Percentiles rank a stretch among this genome's conserved stretches.
Evolutionary conservation across 1,140 invertebrate species (phyloP).

Genomic region (Bombus pyrosoma): DNA sequence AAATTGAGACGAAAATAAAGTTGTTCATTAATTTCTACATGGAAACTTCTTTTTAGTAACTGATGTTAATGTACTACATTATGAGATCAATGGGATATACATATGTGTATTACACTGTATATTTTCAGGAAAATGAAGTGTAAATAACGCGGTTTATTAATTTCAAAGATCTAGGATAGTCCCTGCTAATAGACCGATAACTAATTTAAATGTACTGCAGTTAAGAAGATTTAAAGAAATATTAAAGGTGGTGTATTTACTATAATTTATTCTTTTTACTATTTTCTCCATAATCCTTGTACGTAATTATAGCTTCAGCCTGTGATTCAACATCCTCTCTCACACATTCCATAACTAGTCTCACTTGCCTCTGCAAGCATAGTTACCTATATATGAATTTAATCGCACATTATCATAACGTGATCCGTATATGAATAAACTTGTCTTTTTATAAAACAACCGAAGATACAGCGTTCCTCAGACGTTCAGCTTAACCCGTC

Average conservation of each 20-base stretch:
- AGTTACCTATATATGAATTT: constrained; percentile 8
- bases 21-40: neutral
- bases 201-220: neutral
- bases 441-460: constrained; percentile 1
- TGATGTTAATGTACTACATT: too few relatives aligned
- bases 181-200: neutral
- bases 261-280: neutral
- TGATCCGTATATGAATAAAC: neutral
- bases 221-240: too few relatives aligned
- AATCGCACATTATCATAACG: neutral
- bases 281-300: constrained; percentile 33
- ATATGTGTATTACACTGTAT: too few relatives aligned
- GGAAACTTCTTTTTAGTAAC: too few relatives aligned
- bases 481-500: neutral
- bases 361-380: neutral
- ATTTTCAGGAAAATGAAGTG: too few relatives aligned
- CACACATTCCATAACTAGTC: neutral
- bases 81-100: too few relatives aligned
- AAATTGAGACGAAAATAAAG: neutral
- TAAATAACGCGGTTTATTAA: neutral
- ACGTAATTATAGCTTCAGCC: neutral
- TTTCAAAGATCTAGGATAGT: neutral
- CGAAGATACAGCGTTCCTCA: neutral
- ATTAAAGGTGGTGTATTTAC: too few relatives aligned
- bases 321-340: neutral